A percentile compares a stretch with the other conserved stretches of the same genome.
Conservation (phyloP, 1,140 invertebrate species). For the Scaptomyza graminum region DNA sequence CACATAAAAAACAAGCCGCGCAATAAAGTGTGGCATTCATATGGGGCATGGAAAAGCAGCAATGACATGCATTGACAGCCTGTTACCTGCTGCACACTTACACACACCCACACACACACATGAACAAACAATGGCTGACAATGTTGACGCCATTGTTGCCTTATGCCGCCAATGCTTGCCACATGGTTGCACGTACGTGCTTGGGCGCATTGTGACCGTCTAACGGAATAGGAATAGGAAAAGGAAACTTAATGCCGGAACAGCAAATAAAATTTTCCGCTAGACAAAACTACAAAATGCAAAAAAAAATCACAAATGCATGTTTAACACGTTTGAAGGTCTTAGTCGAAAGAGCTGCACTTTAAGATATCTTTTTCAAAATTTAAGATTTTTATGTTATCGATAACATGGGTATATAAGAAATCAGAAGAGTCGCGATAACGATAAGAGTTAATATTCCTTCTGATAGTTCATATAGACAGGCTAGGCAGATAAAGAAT, state of each 20-base stretch:
- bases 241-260: constrained; percentile 28
- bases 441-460: too few relatives aligned
- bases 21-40: constrained; percentile 8
- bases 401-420: too few relatives aligned
- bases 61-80: constrained; percentile 23
- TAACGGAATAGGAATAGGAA: constrained; percentile 23
- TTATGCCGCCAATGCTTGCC: constrained; percentile 18
- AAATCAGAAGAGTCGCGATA: too few relatives aligned
- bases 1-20: background rate
- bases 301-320: too few relatives aligned
- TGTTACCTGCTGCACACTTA: constrained; percentile 5
- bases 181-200: constrained; percentile 20
- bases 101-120: constrained; percentile 1
- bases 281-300: background rate
- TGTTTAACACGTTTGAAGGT: too few relatives aligned
- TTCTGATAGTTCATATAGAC: too few relatives aligned
- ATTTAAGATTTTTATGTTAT: too few relatives aligned
- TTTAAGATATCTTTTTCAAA: too few relatives aligned
- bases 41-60: background rate
- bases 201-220: background rate
- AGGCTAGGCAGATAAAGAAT: too few relatives aligned
- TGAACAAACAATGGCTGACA: constrained; percentile 9
- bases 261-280: constrained; percentile 20
- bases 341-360: too few relatives aligned
- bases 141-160: constrained; percentile 26